Evolutionary conservation across 30 jellyfish, hydroid and myxozoan genomes (phyloP), one percentile per base, ranked within the genome.

Genomic region (Aurelia sp.): DNA sequence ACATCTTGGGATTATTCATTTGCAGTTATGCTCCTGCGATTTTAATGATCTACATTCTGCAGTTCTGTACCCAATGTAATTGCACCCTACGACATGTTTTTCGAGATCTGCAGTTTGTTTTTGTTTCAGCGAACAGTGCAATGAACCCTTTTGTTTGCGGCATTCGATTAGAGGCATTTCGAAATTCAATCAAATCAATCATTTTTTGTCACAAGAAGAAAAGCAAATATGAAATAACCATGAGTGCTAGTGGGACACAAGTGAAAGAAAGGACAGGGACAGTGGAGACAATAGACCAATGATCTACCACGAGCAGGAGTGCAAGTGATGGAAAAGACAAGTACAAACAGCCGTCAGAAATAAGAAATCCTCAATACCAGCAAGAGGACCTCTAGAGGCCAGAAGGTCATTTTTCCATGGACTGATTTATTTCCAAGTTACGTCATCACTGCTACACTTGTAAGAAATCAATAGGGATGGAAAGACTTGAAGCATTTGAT

Each of bases 101-200:
- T 78, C 86, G 98, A 44, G 98, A 92, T 63, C 70, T 87, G 87
- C 98, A 92, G 69, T 74, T 83, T 59, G 50, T 92, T 12, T 86
- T 79, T 41, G 86, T 92, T 19, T 72, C 86, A 11, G 76, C 95
- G 50, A 86, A 86, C 82, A 92, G 98, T 55, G 91, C 93, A 31
- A 81, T 92, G 79, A 86, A 86, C 60, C 98, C 98, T 15, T 83
- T 76, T 71, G 91, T 87, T 21, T 92, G 98, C 86, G 86, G 97
- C 19, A 79, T 92, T 3, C 84, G 97, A 55, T 68, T 92, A 20
- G 81, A 81, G 17, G 91, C 98, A 52, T 92, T 92, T 66, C 73
- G 97, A 41, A 55, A 89, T 7, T 97, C 98, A 35, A 74, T 90
- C 60, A 41, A 35, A 30, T 66, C 82, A 31, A 62, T 88, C 33